Conservation (phyloP, 1,140 invertebrate genomes). For the Hyphantria cunea region DNA sequence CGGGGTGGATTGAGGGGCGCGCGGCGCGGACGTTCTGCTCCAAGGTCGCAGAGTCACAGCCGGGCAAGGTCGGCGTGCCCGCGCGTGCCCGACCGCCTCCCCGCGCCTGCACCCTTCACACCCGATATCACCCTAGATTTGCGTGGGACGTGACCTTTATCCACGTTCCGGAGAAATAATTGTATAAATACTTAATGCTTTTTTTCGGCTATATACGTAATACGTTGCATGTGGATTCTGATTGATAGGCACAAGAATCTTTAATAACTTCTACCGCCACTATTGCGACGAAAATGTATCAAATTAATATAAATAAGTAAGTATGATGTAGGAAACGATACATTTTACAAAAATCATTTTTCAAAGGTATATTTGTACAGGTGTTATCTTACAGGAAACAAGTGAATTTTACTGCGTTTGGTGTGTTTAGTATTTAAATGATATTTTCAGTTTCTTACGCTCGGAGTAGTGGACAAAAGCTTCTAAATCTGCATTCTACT, state of each 20-base stretch:
- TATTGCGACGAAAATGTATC: no score
- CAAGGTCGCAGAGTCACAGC: constrained; percentile 80
- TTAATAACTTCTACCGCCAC: no score
- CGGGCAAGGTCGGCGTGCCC: constrained; percentile 77
- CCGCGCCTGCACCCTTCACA: constrained; percentile 47
- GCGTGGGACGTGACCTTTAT: constrained; percentile 80
- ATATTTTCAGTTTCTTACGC: no score
- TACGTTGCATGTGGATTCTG: constrained; percentile 11
- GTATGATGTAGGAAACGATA: no score
- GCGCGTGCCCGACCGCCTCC: constrained; percentile 64
- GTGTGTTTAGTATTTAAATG: no score
- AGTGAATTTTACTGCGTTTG: no score
- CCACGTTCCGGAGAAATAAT: constrained; percentile 74
- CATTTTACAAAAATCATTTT: no score
- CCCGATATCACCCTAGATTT: constrained; percentile 70
- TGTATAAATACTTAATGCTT: constrained; percentile 74
- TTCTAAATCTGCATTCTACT: no score
- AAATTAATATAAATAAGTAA: no score
- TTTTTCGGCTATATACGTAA: constrained; percentile 48
- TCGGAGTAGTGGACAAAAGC: no score
- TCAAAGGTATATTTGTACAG: no score
- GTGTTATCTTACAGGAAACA: no score
- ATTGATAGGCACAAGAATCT: constrained; percentile 4
- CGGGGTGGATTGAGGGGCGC: constrained; percentile 42
- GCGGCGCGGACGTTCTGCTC: constrained; percentile 55